Conservation (phyloP, 2,113 vertebrate species). For the Plotosus lineatus region DNA sequence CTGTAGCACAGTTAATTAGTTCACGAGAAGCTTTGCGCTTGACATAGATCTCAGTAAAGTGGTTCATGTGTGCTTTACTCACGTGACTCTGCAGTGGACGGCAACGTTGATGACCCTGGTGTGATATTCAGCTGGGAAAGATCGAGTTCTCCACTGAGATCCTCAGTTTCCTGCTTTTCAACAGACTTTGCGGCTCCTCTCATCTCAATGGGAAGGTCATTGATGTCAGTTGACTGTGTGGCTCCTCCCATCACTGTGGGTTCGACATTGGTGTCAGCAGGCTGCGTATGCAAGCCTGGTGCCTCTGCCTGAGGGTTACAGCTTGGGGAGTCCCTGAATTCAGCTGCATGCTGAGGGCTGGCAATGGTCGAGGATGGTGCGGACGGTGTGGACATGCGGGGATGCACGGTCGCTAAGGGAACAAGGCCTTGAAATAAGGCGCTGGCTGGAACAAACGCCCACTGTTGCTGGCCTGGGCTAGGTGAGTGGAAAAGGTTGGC, state of each 20-base stretch:
- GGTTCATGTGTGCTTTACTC: constrained; percentile 76
- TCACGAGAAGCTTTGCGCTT: not conserved
- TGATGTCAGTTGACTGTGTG: constrained; percentile 67
- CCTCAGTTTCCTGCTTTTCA: constrained; percentile 85
- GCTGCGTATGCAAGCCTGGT: not conserved
- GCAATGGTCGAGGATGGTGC: constrained; percentile 80
- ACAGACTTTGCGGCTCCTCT: constrained; percentile 67
- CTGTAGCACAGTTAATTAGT: not conserved
- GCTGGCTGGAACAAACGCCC: constrained; percentile 94
- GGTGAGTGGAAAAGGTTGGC: constrained; percentile 85
- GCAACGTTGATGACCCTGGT: constrained; percentile 88
- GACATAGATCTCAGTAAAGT: constrained; percentile 34
- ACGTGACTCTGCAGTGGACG: constrained; percentile 93
- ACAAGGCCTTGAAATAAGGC: constrained; percentile 93
- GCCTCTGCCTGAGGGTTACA: constrained; percentile 82
- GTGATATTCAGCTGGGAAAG: constrained; percentile 96
- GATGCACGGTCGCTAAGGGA: constrained; percentile 84
- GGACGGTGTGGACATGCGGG: constrained; percentile 80
- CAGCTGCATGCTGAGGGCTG: constrained; percentile 82
- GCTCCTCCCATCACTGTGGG: not conserved
- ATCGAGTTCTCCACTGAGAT: constrained; percentile 91
- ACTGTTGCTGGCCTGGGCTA: constrained; percentile 86
- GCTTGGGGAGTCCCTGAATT: constrained; percentile 64
- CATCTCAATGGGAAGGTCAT: constrained; percentile 55
- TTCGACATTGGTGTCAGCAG: constrained; percentile 65